Evolutionary conservation across 2,888 invertebrate genomes (phyloP), one percentile per base, ranked within the genome.

Genomic region (Troilus luridus): DNA sequence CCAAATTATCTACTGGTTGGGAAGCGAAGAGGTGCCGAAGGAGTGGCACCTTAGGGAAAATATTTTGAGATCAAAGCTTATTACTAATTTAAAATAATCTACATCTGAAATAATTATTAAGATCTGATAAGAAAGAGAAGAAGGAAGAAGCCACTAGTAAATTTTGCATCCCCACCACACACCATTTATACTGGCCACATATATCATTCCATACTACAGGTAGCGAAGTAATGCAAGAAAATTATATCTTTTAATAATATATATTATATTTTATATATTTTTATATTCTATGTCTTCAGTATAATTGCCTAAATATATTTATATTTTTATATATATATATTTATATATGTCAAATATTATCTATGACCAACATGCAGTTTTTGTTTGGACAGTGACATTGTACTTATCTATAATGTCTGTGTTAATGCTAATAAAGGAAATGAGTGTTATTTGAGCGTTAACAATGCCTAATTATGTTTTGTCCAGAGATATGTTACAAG

Each of bases 191-290:
- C 91, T 91, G 92, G 92, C 92, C 92, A 92, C 92, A 91, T 91
- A 91, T 64, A 91, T 90, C 91, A 88, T 91, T 90, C 91, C 27
- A 77, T 90, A 90, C 92, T 92, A 92, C 92, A 92, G 92, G 92
- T 92, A 92, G 92, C 92, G 92, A 92, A 92, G 92, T 92, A 92
- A 91, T 92, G 91, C 91, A 91, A 91, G 91, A 91, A 91, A 92
- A 90, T 85, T 85, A 88, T 90, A 90, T 90, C n/a, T 64, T 90
- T 88, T 90, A 62, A 27, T 90, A 90, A 90, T 88, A 90, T 81
- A 90, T 85, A 59, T 89, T 41, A 62, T 89, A 89, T 90, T 60
- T 90, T 88, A 81, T 88, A 88, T 88, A 88, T 88, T 88, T 88
- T 88, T 91, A 91, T 91, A 91, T 64, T 67, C 85, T 81, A 90